Evolutionary conservation across 2,888 invertebrate species (phyloP), one percentile per base, ranked within the genome.

Genomic region (Eupeodes luniger): DNA sequence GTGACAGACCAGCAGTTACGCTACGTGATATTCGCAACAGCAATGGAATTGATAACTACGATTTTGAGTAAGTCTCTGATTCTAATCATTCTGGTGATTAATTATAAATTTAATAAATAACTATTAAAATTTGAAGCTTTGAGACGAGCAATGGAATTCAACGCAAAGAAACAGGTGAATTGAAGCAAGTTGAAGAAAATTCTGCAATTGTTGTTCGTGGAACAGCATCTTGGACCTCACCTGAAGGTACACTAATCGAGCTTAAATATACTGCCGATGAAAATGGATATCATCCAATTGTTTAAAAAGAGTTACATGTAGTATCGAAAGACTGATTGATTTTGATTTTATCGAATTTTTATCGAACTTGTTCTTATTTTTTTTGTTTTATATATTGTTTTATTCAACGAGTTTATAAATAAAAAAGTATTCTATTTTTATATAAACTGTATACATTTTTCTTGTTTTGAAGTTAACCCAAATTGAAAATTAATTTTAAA

Each of bases 201-300:
- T 94, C 95, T 90, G 94, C 95, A 5, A 94, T 96, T 66, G 93
- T 94, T 27, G 95, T 96, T 2, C 94, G 94, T 34, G 96, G 96
- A 47, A 94, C 95, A 19, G 95, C 95, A 91, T 94, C 95, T 0
- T 96, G 95, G 94, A 93, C 94, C 0, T 95, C 95, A 4, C 94
- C 93, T 5, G 94, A 95, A 90, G 95, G 95, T 72, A 92, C 93
- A 78, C 92, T 91, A 67, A 93, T 94, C 90, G 93, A 93, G 62
- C 92, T 94, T 5, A 93, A 91, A 72, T 95, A 94, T 90, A 93
- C 93, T 2, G 95, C 95, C 80, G 95, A 95, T 89, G 94, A 95
- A 89, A 94, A 94, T 84, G 95, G 95, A 85, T 95, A 94, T 91
- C 94, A 94, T 91, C 94, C 95, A 64, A 90, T 79, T 19, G 44